Evolutionary conservation across 1,140 invertebrate species (phyloP), one percentile per base, ranked within the genome.

Genomic region (Drosophila grimshawi): DNA sequence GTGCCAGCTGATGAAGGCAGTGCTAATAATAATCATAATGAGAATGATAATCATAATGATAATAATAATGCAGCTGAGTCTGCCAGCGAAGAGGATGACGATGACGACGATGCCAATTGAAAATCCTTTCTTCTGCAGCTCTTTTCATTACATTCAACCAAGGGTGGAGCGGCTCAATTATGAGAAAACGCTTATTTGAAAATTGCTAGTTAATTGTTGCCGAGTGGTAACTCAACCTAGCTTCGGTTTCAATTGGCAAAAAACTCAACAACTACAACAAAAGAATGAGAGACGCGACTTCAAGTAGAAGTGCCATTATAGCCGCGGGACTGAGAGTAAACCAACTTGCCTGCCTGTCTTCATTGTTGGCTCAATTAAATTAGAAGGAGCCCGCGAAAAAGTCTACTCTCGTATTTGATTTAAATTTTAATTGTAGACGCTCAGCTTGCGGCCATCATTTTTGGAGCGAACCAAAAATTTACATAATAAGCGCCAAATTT

Each of bases 401-500:
- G 27, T 62, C 10, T 49, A 46, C 69, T 61, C 64, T 61, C 46
- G 72, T 63, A 83, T 86, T 86, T 88, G 82, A 86, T 88, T 86
- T 86, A 88, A 86, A 86, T 86, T 86, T 86, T 88, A 86, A 86
- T 86, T 86, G 85, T 83, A 88, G 82, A 88, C 76, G 68, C 75
- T 79, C 78, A 53, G 70, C 82, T 76, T 43, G 39, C 49, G 82
- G 82, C 82, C 77, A 88, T 88, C 80, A 73, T 81, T 86, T 86
- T 81, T 60, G 68, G 63, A 66, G 71, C 49, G 55, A 29, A 63
- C 48, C 62, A 55, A 67, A 69, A 88, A 86, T 86, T 88, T 88
- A 81, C 83, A 86, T 86, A 88, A 86, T 86, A 86, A 86, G 82
- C 83, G 67, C 60, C 74, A 86, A 83, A 86, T 71, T 76, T 68